Conservation (phyloP, 1,140 invertebrate genomes). For the Hypsibius dujardini region DNA sequence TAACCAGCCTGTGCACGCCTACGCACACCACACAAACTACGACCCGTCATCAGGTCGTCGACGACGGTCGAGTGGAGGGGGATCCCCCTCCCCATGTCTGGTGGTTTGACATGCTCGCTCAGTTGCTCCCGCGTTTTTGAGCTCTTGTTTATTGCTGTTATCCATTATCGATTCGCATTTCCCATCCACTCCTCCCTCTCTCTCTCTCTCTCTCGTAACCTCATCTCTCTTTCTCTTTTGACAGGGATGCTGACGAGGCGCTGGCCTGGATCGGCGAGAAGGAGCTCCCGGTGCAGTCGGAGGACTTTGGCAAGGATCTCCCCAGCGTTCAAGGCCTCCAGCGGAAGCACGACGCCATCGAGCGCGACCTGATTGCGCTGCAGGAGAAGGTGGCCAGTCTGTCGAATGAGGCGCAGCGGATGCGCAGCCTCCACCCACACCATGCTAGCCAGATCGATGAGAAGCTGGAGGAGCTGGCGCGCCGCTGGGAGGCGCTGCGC, state of each 20-base stretch:
- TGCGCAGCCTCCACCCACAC: slow-evolving; percentile 75
- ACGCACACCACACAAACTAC: no score
- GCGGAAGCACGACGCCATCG: slow-evolving; percentile 92
- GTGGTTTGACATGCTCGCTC: no score
- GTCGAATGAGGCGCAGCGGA: slow-evolving; percentile 70
- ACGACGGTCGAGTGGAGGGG: no score
- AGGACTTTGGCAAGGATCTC: slow-evolving; percentile 89
- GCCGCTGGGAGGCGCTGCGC: slow-evolving; percentile 77
- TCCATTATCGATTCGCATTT: background rate
- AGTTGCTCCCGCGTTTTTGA: no score
- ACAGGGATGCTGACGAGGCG: slow-evolving; percentile 88
- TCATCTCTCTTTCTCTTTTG: no score
- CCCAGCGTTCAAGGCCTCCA: slow-evolving; percentile 88
- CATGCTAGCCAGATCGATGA: slow-evolving; percentile 73
- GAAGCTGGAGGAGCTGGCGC: slow-evolving; percentile 76
- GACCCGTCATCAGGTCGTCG: no score
- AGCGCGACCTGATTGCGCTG: slow-evolving; percentile 82
- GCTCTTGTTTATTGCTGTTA: background rate
- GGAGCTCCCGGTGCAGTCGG: slow-evolving; percentile 80
- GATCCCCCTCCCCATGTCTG: no score
- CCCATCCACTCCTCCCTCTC: background rate
- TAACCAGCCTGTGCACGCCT: no score
- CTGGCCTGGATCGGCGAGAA: slow-evolving; percentile 98
- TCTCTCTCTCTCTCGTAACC: no score
- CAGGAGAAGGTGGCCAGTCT: slow-evolving; percentile 85